A percentile compares a stretch with the other conserved stretches of the same genome.
Conservation (phyloP, 2,113 vertebrate genomes). For the Neolamprologus toae region DNA sequence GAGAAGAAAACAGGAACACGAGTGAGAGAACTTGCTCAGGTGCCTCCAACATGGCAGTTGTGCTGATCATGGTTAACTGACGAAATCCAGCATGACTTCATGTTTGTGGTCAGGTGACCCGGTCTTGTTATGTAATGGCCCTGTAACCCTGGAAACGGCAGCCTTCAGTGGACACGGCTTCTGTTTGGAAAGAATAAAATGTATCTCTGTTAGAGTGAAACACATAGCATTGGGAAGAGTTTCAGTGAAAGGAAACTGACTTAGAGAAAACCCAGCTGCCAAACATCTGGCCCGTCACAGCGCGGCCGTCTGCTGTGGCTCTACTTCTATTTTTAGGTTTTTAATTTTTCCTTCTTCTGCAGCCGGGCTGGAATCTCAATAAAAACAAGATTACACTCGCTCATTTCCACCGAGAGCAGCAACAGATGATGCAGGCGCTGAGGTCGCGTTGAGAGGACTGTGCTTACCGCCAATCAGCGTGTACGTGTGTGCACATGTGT, state of each 20-base stretch:
- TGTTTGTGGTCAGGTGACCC: background rate
- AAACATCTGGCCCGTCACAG: background rate
- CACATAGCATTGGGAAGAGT: background rate
- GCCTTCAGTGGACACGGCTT: background rate
- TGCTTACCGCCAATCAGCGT: background rate
- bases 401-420: background rate
- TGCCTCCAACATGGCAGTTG: background rate
- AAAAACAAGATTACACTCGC: background rate
- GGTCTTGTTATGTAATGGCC: background rate
- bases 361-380: background rate
- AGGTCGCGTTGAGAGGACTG: background rate
- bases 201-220: background rate
- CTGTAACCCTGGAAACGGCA: background rate
- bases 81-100: background rate
- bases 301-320: background rate
- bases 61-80: background rate
- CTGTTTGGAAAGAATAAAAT: background rate
- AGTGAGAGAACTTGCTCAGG: background rate
- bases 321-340: background rate
- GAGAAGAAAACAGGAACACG: background rate
- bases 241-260: background rate
- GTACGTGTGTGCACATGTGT: background rate
- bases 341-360: background rate
- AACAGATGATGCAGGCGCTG: background rate
- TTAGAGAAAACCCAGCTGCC: background rate